Percentiles rank a stretch among this genome's conserved stretches.
Evolutionary conservation across 2,888 invertebrate species (phyloP).

Genomic region (Limnephilus marmoratus): DNA sequence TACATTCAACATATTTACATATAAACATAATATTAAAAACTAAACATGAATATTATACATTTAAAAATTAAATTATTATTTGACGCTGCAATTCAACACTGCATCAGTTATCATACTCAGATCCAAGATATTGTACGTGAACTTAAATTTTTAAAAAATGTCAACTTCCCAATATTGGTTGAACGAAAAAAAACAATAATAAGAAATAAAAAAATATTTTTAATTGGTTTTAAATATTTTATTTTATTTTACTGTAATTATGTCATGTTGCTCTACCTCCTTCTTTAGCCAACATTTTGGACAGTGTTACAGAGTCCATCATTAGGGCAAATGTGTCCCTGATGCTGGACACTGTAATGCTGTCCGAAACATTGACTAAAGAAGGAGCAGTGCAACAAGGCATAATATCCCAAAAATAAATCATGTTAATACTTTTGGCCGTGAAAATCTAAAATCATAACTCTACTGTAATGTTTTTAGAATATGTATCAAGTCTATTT

Average conservation of each 20-base stretch:
- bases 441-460: not conserved
- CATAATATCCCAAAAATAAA: too few relatives aligned
- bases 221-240: not conserved
- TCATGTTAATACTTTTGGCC: too few relatives aligned
- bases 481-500: not conserved
- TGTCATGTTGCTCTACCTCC: too few relatives aligned
- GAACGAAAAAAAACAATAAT: not conserved
- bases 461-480: not conserved
- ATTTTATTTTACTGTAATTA: too few relatives aligned
- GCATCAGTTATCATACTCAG: not conserved
- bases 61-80: not conserved
- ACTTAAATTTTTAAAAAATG: not conserved
- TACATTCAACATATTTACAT: conserved; percentile 14
- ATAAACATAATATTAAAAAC: not conserved
- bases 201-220: not conserved
- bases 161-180: not conserved
- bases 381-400: too few relatives aligned
- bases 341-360: too few relatives aligned
- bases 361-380: too few relatives aligned
- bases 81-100: not conserved
- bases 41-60: not conserved
- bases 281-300: too few relatives aligned
- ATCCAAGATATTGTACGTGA: not conserved
- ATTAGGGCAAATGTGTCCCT: too few relatives aligned
- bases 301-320: too few relatives aligned